phyloP scores from a whole-genome alignment of 1,140 invertebrate species.

The Aphelinus certus region DNA sequence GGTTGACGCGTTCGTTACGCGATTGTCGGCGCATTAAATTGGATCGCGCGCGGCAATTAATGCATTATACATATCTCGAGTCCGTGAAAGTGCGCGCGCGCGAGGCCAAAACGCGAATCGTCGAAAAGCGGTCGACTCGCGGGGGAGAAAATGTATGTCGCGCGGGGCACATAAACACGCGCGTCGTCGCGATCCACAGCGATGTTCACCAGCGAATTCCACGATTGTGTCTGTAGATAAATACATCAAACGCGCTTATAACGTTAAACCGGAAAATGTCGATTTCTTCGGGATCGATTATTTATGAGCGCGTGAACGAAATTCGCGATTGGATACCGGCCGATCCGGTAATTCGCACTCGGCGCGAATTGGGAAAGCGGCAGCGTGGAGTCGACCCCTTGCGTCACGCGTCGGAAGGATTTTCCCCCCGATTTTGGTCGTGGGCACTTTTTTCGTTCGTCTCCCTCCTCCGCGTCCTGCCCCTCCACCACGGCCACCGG shows the following conservation, averaged over 20 bases:
- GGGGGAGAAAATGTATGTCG: no score
- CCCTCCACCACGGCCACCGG: neutral
- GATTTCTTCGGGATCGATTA: neutral
- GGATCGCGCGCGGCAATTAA: slow-evolving; percentile 2
- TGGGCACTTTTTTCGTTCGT: no score
- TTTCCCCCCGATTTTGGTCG: neutral
- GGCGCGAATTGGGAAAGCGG: slow-evolving; percentile 18
- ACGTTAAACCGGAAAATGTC: no score
- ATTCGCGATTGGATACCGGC: neutral
- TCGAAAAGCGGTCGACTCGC: no score
- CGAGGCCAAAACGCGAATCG: no score
- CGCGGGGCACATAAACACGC: no score
- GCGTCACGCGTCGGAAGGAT: slow-evolving; percentile 21
- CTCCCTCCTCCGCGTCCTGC: neutral
- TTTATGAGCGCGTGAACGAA: slow-evolving; percentile 20
- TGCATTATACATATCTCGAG: neutral
- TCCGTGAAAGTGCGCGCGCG: no score
- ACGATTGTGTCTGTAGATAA: no score
- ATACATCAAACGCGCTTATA: no score
- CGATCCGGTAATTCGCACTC: slow-evolving; percentile 4
- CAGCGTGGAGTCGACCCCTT: neutral
- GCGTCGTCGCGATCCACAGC: no score
- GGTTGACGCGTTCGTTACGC: slow-evolving; percentile 17
- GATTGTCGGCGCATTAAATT: slow-evolving; percentile 18
- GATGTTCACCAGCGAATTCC: no score